These are phyloP conservation scores for Lasioglossum calceatum DNA, from an alignment of 2,888 invertebrate genomes.

Conservation along the genomic window DNA sequence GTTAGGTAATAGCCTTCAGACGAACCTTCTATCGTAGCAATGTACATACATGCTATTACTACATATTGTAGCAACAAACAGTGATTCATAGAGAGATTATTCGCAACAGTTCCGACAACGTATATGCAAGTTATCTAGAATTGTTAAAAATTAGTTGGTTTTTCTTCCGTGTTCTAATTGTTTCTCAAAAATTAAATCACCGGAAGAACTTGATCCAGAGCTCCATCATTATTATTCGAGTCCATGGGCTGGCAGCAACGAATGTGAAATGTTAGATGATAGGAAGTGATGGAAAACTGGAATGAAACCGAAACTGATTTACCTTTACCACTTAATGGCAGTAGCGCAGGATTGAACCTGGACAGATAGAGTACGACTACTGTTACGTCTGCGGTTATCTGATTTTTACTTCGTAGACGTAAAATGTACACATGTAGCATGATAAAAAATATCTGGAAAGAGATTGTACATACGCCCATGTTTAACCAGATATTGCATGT, in stretches of 20 bases:
- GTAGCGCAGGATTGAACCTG: background rate
- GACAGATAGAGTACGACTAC: background rate
- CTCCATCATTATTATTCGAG: background rate
- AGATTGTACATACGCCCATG: background rate
- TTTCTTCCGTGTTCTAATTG: background rate
- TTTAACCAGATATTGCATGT: background rate
- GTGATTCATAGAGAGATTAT: no score
- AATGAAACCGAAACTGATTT: slow-evolving; percentile 9
- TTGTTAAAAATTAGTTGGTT: background rate
- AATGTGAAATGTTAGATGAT: background rate
- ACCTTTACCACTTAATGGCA: background rate
- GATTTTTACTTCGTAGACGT: background rate
- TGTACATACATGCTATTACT: no score
- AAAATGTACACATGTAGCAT: background rate
- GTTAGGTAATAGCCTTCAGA: background rate
- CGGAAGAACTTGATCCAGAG: background rate
- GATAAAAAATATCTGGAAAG: background rate
- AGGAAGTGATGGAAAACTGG: background rate
- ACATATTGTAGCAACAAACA: no score
- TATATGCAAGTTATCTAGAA: background rate
- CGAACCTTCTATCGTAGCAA: no score
- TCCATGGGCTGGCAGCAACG: background rate
- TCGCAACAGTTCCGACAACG: no score
- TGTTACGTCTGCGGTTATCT: slow-evolving; percentile 1
- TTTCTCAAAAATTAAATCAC: background rate